phyloP scores from a whole-genome alignment of 2,113 vertebrate species.

The Xenopus borealis region DNA sequence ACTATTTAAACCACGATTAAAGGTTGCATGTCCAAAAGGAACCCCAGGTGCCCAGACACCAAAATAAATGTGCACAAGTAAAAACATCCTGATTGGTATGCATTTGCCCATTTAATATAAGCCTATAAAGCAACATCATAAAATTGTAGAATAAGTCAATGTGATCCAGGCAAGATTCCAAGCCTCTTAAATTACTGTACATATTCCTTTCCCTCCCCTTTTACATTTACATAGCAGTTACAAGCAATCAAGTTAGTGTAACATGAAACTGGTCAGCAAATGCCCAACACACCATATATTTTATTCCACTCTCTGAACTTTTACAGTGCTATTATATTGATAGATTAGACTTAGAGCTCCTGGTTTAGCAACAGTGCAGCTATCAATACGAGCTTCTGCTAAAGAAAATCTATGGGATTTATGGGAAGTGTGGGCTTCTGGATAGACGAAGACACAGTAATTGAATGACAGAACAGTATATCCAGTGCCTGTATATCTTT shows the following conservation, averaged over 20 bases:
- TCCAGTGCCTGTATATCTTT: constrained; percentile 33
- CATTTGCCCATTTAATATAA: too few species aligned
- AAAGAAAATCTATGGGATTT: constrained; percentile 61
- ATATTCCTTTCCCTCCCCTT: constrained; percentile 30
- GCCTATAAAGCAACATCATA: too few species aligned
- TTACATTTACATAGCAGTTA: constrained; percentile 61
- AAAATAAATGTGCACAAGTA: too few species aligned
- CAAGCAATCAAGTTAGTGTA: constrained; percentile 54
- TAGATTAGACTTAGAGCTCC: constrained; percentile 66
- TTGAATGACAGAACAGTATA: constrained; percentile 53
- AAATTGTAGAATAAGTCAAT: constrained; percentile 59
- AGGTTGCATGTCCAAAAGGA: too few species aligned
- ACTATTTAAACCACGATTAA: too few species aligned
- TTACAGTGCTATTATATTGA: constrained; percentile 71
- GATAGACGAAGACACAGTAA: constrained; percentile 65
- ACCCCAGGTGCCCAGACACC: too few species aligned
- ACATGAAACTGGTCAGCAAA: constrained; percentile 58
- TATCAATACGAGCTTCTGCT: constrained; percentile 51
- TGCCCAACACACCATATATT: constrained; percentile 67
- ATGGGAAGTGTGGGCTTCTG: constrained; percentile 65
- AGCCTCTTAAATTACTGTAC: constrained; percentile 57
- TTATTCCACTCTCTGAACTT: constrained; percentile 63
- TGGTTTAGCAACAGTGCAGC: constrained; percentile 63
- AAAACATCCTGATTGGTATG: too few species aligned
- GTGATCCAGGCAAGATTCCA: constrained; percentile 49